Conservation (phyloP, 2,888 invertebrate genomes). For the Dicyrtomina minuta region DNA sequence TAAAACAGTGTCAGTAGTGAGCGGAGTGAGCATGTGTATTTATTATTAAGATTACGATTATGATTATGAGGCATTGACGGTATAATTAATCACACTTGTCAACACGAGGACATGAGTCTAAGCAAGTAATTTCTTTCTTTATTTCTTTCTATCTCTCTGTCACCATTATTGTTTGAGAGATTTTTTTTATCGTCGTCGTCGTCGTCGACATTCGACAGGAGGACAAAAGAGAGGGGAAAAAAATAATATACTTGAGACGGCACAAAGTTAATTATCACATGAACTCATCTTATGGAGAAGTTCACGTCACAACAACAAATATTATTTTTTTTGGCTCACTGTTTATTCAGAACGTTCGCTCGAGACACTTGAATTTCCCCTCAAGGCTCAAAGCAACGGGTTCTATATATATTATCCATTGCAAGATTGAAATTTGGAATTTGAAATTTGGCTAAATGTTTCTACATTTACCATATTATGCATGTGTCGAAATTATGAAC, state of each 20-base stretch:
- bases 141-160: no score
- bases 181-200: background rate
- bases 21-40: no score
- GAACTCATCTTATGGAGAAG: conserved; percentile 23
- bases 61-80: no score
- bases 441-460: background rate
- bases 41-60: no score
- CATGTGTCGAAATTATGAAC: no score
- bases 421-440: background rate
- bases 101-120: no score
- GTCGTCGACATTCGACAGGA: background rate
- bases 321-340: conserved; percentile 1
- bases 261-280: conserved; percentile 24
- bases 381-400: conserved; percentile 23
- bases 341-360: conserved; percentile 25
- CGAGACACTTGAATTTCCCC: background rate
- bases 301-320: conserved; percentile 25
- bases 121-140: no score
- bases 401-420: no score
- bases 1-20: no score
- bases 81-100: no score
- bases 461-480: no score
- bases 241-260: background rate
- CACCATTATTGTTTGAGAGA: background rate
- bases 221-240: background rate